Evolutionary conservation across 2,888 invertebrate species (phyloP), one percentile per base, ranked within the genome.

Genomic region (Diplazon laetatorius): DNA sequence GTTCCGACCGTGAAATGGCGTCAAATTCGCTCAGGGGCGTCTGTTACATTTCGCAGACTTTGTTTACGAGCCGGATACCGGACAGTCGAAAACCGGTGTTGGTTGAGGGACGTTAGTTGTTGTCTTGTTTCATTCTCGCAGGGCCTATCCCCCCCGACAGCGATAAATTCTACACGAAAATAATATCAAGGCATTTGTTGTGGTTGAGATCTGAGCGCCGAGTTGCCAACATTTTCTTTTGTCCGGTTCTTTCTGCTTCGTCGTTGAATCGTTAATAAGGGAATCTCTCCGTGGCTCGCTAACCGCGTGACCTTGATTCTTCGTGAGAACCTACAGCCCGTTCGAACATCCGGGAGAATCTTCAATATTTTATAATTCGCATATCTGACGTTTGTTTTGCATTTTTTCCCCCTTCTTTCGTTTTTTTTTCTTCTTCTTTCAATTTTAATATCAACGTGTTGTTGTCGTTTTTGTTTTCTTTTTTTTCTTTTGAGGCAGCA

Each of bases 291-390:
- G n/a, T 25, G 30, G 25, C 22, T 52, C 22, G 22, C n/a, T 50
- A 22, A 50, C 50, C 22, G 50, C 30, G 35, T 10, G 35, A 22
- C 35, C 35, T 37, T 57, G 35, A 57, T 25, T 52, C 3, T 12
- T 12, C 52, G 6, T 1, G 10, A 6, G 10, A 37, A 37, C 30
- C 16, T 44, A 14, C 39, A 37, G 8, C 37, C 4, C 50, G 25
- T 22, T 50, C 39, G n/a, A 10, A 12, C 37, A 39, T 39, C 39
- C 20, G 5, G 12, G 12, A 50, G n/a, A n/a, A 22, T 65, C 48
- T 39, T n/a, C 14, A 69, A 75, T 55, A 69, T 69, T 50, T 69
- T 69, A 20, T 39, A 63, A 44, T n/a, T n/a, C n/a, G n/a, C 37
- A 18, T 20, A 37, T 57, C 20, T 22, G 20, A 8, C n/a, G 12